Evolutionary conservation across 2,113 vertebrate species (phyloP), one percentile per base, ranked within the genome.

Genomic region (Lagopus leucura): DNA sequence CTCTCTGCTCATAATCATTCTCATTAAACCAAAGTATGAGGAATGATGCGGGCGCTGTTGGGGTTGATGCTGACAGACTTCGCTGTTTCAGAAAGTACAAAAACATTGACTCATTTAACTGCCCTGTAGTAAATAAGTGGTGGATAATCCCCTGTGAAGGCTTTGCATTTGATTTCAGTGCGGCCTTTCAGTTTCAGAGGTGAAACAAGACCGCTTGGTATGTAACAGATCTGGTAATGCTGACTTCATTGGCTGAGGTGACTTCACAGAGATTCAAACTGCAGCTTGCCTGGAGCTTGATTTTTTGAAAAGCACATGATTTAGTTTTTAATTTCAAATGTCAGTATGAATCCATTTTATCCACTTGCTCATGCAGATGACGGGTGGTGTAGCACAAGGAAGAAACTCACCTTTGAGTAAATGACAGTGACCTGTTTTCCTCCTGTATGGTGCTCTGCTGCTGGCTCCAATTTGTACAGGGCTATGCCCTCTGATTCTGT

Each of bases 11-110:
- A 0, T 79, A 69, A 79, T 66, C 3, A 4, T 76, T 67, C 61
- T 67, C 43, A 67, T 89, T 78, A 82, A 86, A 67, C 16, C 11
- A 11, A 54, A 1, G 32, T 22, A 16, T 82, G 45, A 69, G 32
- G 36, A 80, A 6, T 55, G 22, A 50, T 82, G 64, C 70, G 65
- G 77, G 25, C 24, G 78, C 65, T 76, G 52, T 54, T 63, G 4
- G 15, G 52, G 61, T 69, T 84, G 80, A 84, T 89, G 63, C 36
- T 92, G 89, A 66, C 40, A 86, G 67, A 42, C 82, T 90, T 72
- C 85, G 57, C 54, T 86, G 0, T 42, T 86, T 69, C 54, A 76
- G 83, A 89, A 84, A 96, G 74, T 24, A 66, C 58, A 64, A 72
- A 86, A 74, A 63, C 34, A 54, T 10, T 54, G 30, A 8, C 27